Base-by-base conservation (phyloP, 2,113 vertebrate species). In the Embiotoca jacksoni region DNA sequence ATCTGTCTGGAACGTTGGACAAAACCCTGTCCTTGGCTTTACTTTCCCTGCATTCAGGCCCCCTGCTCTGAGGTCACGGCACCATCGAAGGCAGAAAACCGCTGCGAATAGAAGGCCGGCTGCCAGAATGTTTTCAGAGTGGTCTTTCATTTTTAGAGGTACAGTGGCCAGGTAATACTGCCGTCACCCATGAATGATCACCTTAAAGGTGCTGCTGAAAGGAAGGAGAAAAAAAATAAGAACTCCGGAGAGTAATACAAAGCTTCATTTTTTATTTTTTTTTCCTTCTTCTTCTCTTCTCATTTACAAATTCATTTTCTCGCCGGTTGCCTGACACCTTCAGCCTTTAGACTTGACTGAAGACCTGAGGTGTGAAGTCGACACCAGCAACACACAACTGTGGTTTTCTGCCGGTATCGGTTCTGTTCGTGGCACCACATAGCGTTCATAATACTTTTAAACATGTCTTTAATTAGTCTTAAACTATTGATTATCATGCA, bases 111-210 rank as follows among this genome's bases (percentile, higher is more conserved):
- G 41, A 44, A 6, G 72, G 65, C 39, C n/a, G 39, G 35, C 14
- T 36, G 31, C 53, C 53, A 30, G 6, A 53, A 11, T 15, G 71
- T 55, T 74, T 76, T 35, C 63, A 57, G 36, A 70, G 32, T 35
- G 32, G 32, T 39, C 56, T 33, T 66, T 71, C 47, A 67, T 63
- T 82, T 70, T 32, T 10, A 16, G 6, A 35, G 57, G 31, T 57
- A 69, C 37, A 53, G 39, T 16, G 31, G 52, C 0, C 33, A 31
- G 57, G 61, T 67, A 75, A 76, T 64, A 36, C 56, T 2, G 35
- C 78, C 58, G 78, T 73, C 71, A 72, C 5, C 71, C 49, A 46
- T 70, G 56, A 87, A 65, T 8, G 55, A 88, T 79, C 41, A 55
- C 64, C 15, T 36, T 13, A 44, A 61, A 64, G 61, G 56, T 41